phyloP scores from a whole-genome alignment of 2,113 vertebrate species.

The Archocentrus centrarchus region DNA sequence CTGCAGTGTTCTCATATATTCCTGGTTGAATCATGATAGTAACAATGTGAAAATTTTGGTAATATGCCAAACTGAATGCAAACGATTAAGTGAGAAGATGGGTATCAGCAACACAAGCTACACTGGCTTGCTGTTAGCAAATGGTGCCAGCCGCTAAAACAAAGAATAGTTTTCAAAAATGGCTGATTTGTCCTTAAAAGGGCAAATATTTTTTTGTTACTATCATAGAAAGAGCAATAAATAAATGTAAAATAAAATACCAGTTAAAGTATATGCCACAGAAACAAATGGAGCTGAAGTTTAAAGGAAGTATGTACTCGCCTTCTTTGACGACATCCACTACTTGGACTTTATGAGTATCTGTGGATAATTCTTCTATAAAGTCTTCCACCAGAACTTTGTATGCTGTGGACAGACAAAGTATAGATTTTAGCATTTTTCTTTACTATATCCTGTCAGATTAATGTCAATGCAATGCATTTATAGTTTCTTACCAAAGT shows the following conservation, averaged over 20 bases:
- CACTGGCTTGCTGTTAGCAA: neutral
- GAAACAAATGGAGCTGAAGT: neutral
- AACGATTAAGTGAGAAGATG: fast-evolving
- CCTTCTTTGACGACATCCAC: constrained; percentile 71
- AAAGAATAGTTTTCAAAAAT: neutral
- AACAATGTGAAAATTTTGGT: neutral
- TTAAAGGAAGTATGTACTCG: constrained; percentile 1
- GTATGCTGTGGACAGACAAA: constrained; percentile 67
- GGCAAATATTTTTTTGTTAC: neutral
- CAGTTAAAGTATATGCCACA: neutral
- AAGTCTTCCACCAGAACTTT: constrained; percentile 49
- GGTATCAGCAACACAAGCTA: neutral
- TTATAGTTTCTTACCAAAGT: constrained; percentile 69
- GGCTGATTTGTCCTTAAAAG: neutral
- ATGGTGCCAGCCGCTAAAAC: neutral
- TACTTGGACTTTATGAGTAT: constrained; percentile 63
- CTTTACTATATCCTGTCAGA: neutral
- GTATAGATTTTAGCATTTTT: neutral
- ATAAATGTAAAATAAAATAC: neutral
- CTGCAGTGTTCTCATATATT: neutral
- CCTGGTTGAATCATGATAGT: fast-evolving
- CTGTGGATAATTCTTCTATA: constrained; percentile 6
- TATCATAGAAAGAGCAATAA: neutral
- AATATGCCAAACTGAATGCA: neutral
- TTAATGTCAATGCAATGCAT: neutral